Conservation (phyloP, 2,888 invertebrate genomes). For the Nycteola revayana region DNA sequence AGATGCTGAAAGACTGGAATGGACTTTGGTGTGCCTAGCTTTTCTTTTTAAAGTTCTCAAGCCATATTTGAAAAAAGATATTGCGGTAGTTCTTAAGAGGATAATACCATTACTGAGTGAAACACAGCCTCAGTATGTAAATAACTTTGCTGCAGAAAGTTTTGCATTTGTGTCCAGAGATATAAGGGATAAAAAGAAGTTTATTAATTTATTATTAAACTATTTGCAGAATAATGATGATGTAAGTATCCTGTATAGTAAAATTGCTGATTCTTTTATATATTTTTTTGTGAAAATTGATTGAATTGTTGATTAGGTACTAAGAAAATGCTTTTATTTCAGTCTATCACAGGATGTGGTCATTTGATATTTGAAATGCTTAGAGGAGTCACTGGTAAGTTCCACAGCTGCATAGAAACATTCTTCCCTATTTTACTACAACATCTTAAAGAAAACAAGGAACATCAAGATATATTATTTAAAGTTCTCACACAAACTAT, state of each 20-base stretch:
- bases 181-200: slow-evolving; percentile 89
- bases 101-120: slow-evolving; percentile 90
- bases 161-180: slow-evolving; percentile 97
- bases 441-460: slow-evolving; percentile 75
- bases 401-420: slow-evolving; percentile 91
- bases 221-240: slow-evolving; percentile 85
- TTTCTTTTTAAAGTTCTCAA: slow-evolving; percentile 95
- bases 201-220: slow-evolving; percentile 86
- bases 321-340: slow-evolving; percentile 10
- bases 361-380: slow-evolving; percentile 94
- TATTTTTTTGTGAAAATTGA: not conserved
- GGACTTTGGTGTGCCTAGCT: slow-evolving; percentile 92
- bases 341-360: slow-evolving; percentile 91
- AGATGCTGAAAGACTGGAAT: slow-evolving; percentile 92
- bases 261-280: not conserved
- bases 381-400: slow-evolving; percentile 90
- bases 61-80: slow-evolving; percentile 90
- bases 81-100: slow-evolving; percentile 86
- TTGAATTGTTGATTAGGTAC: not conserved
- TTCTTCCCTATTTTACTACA: slow-evolving; percentile 86
- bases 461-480: slow-evolving; percentile 81
- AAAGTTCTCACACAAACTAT: slow-evolving; percentile 85
- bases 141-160: slow-evolving; percentile 97
- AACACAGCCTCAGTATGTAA: slow-evolving; percentile 90
- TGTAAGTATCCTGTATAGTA: slow-evolving; percentile 77